phyloP scores from a whole-genome alignment of 2,888 invertebrate species.

The Lithophane socia region DNA sequence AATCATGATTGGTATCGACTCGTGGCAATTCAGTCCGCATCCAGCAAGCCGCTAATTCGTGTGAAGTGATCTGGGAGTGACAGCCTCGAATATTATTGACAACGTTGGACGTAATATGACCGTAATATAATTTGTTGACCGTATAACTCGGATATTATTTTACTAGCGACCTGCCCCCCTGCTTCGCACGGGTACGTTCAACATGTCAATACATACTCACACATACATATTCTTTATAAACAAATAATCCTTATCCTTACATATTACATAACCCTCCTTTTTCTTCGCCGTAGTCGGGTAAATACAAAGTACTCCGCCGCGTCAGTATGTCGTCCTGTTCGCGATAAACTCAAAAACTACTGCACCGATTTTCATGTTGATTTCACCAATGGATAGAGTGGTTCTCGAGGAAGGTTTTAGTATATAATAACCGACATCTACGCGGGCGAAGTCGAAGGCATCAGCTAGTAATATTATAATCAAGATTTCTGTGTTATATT shows the following conservation, averaged over 20 bases:
- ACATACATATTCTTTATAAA: too few species aligned
- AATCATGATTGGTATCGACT: conserved; percentile 27
- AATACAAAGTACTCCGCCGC: too few species aligned
- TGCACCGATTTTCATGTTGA: too few species aligned
- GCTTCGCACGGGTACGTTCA: background rate
- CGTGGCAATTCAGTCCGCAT: conserved; percentile 6
- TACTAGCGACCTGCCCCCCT: background rate
- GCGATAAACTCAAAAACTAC: too few species aligned
- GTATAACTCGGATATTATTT: background rate
- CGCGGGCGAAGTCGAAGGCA: too few species aligned
- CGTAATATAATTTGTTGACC: conserved; percentile 8
- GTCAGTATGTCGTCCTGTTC: too few species aligned
- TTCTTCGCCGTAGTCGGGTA: too few species aligned
- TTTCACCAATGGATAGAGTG: too few species aligned
- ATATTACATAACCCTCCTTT: too few species aligned
- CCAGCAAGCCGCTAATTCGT: conserved; percentile 21
- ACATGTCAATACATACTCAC: background rate
- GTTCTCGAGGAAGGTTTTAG: too few species aligned
- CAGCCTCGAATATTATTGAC: conserved; percentile 36
- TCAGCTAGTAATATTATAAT: background rate
- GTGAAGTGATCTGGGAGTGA: conserved; percentile 48
- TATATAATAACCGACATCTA: too few species aligned
- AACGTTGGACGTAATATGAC: background rate
- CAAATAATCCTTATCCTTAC: too few species aligned
- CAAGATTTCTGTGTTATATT: background rate